Evolutionary conservation across 2,797 vertebrate genomes (phyloP).

Genomic region (Crocidura indochinensis): DNA sequence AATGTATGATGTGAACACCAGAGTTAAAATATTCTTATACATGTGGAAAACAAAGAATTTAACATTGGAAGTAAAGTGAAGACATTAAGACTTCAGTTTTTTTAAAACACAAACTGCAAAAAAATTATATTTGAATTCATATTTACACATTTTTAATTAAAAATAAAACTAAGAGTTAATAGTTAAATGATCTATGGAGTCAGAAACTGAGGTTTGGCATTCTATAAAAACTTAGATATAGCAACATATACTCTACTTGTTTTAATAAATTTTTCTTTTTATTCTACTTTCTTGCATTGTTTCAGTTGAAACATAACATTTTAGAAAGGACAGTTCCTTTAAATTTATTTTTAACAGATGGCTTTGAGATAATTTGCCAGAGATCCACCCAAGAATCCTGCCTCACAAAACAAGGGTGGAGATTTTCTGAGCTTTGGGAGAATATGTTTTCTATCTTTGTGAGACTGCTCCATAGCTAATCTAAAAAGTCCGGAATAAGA

Average conservation of each 20-base stretch:
- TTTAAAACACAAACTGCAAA: too few species aligned
- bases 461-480: slow-evolving; percentile 26
- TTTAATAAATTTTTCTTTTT: slow-evolving; percentile 36
- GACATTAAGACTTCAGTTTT: too few species aligned
- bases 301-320: slow-evolving; percentile 39
- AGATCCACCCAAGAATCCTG: slow-evolving; percentile 60
- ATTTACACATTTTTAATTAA: too few species aligned
- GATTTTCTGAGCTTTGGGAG: slow-evolving; percentile 66
- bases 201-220: neutral
- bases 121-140: too few species aligned
- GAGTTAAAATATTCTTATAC: too few species aligned
- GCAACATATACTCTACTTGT: slow-evolving; percentile 8
- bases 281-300: slow-evolving; percentile 27
- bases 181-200: neutral
- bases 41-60: too few species aligned
- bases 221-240: slow-evolving; percentile 28
- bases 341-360: slow-evolving; percentile 72
- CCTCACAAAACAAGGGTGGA: slow-evolving; percentile 69
- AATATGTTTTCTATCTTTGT: slow-evolving; percentile 43
- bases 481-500: slow-evolving; percentile 44
- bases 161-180: neutral
- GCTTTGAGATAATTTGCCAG: slow-evolving; percentile 68
- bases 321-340: slow-evolving; percentile 32
- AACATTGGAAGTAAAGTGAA: too few species aligned
- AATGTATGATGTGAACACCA: too few species aligned